Base-by-base conservation (phyloP, 2,888 invertebrate species). In the Torymus aiolomorphi region DNA sequence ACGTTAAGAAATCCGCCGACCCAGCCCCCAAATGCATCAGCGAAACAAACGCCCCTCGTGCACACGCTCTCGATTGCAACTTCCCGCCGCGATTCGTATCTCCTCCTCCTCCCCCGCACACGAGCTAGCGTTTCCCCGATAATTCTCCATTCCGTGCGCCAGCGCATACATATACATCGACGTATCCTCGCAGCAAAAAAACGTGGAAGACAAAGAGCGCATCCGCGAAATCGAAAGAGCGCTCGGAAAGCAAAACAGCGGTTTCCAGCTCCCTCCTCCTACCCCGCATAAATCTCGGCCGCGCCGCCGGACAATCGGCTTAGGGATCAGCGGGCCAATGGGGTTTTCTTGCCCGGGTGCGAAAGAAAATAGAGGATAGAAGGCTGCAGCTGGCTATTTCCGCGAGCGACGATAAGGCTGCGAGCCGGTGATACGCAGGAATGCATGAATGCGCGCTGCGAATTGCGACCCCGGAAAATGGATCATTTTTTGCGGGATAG, bases 251-350 rank as follows among this genome's bases (percentile, higher is more conserved):
- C 61, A 20, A 31, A 63, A 16, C n/a, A 11, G 10, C 24, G 18
- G 61, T 61, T 61, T 61, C 61, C 24, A 61, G 4, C 61, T 18
- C 20, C 13, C 61, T 24, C 1, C 24, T 11, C 24, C 5, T 10
- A 42, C 63, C 14, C 16, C n/a, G 63, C 65, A 66, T 66, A 66
- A 66, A 66, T 66, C 65, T 66, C 65, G 20, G 63, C 63, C 51
- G 11, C 18, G 0, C 24, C 13, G 10, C 57, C 5, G 59, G 52
- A 59, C 75, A 76, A 76, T 67, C 75, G 67, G 67, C 67, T 76
- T 76, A 61, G 54, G 52, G 67, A 76, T 67, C 74, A 66, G 24
- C 62, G 1, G 56, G 49, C 74, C 66, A 20, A 66, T 66, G 57
- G 65, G 59, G 18, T 13, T 20, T 67, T 24, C 51, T 18, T 56